phyloP scores from a whole-genome alignment of 2,113 vertebrate genomes.

The Channa maculata region DNA sequence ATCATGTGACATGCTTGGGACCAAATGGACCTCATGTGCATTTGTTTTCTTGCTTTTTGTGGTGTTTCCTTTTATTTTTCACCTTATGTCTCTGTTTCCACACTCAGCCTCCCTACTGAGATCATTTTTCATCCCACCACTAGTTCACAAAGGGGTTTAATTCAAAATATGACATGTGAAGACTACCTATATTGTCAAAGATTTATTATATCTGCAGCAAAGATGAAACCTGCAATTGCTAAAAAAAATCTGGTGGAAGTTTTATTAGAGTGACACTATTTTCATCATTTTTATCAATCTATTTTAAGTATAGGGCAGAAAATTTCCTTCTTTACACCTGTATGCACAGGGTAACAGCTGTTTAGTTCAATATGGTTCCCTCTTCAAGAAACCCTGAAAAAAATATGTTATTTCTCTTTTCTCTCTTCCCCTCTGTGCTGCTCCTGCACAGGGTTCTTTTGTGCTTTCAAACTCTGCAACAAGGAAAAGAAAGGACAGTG shows the following conservation, averaged over 20 bases:
- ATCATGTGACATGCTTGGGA: background rate
- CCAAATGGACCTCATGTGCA: background rate
- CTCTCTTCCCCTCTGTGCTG: conserved; percentile 1
- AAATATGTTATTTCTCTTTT: background rate
- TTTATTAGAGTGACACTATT: conserved; percentile 21
- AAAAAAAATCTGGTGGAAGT: background rate
- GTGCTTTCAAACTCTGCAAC: conserved; percentile 37
- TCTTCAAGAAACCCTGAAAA: background rate
- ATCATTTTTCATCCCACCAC: background rate
- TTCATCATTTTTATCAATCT: conserved; percentile 13
- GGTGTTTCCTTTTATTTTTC: background rate
- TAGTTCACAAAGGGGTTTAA: conserved; percentile 1
- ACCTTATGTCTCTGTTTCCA: background rate
- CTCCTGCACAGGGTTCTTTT: conserved; percentile 25
- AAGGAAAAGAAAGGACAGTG: conserved; percentile 28
- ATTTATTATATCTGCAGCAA: conserved; percentile 4
- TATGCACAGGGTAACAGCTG: background rate
- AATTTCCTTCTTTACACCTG: conserved; percentile 4
- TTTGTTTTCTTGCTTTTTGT: too few species aligned
- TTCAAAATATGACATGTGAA: background rate
- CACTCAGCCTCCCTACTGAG: background rate
- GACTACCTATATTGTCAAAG: background rate
- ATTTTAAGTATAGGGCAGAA: conserved; percentile 21
- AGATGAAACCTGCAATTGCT: conserved; percentile 21
- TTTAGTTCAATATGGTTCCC: conserved; percentile 12